A percentile compares a stretch with the other conserved stretches of the same genome.
Evolutionary conservation across 1,140 invertebrate genomes (phyloP).

Genomic region (Zaprionus ghesquierei): DNA sequence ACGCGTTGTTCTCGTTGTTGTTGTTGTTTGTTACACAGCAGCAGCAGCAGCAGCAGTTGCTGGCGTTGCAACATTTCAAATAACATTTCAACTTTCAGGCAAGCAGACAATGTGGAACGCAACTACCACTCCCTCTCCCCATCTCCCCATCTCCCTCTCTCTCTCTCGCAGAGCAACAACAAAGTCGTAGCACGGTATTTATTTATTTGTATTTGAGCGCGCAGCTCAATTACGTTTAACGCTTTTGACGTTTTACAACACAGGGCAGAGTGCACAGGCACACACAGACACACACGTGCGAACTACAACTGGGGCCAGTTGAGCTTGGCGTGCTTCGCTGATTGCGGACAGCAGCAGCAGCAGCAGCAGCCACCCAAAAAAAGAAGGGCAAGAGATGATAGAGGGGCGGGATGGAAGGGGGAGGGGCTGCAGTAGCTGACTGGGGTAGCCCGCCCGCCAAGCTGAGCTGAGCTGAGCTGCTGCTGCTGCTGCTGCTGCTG

Average conservation of each 20-base stretch:
- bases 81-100: conserved; percentile 77
- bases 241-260: conserved; percentile 80
- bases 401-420: background rate
- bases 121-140: conserved; percentile 5
- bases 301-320: conserved; percentile 35
- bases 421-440: background rate
- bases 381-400: background rate
- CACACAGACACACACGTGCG: conserved; percentile 27
- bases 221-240: conserved; percentile 81
- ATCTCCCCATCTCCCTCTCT: background rate
- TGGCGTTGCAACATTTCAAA: conserved; percentile 75
- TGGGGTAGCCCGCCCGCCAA: too few species aligned
- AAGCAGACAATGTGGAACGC: conserved; percentile 66
- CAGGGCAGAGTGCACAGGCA: conserved; percentile 44
- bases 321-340: conserved; percentile 27
- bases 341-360: conserved; percentile 26
- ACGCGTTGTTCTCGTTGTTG: conserved; percentile 28
- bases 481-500: too few species aligned
- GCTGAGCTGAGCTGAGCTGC: too few species aligned
- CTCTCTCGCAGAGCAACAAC: background rate
- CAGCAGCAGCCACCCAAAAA: conserved; percentile 10
- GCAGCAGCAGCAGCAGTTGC: conserved; percentile 17
- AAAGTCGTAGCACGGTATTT: conserved; percentile 49
- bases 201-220: conserved; percentile 80
- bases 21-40: conserved; percentile 23